phyloP scores from a whole-genome alignment of 2,888 invertebrate species.

The Anthophora plumipes region DNA sequence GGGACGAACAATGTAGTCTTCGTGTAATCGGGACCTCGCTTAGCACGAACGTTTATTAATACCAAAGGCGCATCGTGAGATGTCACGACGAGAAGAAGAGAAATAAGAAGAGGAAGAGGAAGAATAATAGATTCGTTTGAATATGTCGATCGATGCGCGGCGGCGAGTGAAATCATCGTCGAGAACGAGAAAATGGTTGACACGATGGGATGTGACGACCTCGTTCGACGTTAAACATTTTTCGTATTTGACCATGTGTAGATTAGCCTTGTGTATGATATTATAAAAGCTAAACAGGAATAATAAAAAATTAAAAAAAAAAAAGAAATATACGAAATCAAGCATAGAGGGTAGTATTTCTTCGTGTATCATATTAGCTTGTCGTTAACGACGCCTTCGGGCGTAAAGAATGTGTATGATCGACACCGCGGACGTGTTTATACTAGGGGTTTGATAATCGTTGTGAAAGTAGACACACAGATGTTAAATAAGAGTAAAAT shows the following conservation, averaged over 20 bases:
- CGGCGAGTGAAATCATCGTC: neutral
- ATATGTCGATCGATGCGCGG: slow-evolving; percentile 10
- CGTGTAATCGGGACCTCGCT: slow-evolving; percentile 25
- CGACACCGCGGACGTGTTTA: slow-evolving; percentile 46
- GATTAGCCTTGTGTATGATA: slow-evolving; percentile 67
- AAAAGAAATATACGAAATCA: neutral
- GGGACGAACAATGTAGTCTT: slow-evolving; percentile 3
- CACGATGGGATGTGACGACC: slow-evolving; percentile 3
- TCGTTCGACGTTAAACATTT: slow-evolving; percentile 50
- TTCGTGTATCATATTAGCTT: slow-evolving; percentile 66
- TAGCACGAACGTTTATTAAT: slow-evolving; percentile 29
- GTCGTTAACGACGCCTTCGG: slow-evolving; percentile 39
- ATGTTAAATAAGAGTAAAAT: slow-evolving; percentile 9
- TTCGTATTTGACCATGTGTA: slow-evolving; percentile 67
- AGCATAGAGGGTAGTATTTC: slow-evolving; percentile 57
- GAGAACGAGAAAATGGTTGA: neutral
- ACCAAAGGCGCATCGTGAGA: slow-evolving; percentile 52
- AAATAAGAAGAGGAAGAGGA: no score
- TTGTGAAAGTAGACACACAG: slow-evolving; percentile 77
- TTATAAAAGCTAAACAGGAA: no score
- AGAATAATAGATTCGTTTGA: no score
- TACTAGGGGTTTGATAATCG: slow-evolving; percentile 79
- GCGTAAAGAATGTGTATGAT: slow-evolving; percentile 50
- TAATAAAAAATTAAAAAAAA: no score
- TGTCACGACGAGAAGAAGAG: neutral